phyloP scores from a whole-genome alignment of 53 echinoderm and acorn worm genomes.

The Echinarachnius parma region DNA sequence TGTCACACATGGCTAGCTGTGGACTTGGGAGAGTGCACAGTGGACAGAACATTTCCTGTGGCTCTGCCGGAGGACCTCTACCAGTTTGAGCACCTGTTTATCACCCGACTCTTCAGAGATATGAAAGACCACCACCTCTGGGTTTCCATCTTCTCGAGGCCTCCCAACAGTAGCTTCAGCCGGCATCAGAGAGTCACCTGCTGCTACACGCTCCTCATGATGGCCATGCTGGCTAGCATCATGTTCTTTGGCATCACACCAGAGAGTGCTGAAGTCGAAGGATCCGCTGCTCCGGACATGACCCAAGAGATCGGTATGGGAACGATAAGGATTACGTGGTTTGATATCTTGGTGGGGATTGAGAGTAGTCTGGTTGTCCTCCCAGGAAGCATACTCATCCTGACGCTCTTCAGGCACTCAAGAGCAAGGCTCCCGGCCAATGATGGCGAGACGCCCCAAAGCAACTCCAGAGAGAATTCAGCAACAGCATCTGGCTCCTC shows the following conservation, averaged over 20 bases:
- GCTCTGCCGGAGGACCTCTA: slow-evolving; percentile 67
- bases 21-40: slow-evolving; percentile 51
- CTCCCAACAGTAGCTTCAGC: slow-evolving; percentile 82
- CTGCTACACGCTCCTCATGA: slow-evolving; percentile 75
- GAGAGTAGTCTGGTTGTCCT: slow-evolving; percentile 71
- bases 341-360: slow-evolving; percentile 67
- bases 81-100: slow-evolving; percentile 72
- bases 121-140: slow-evolving; percentile 90
- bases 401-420: slow-evolving; percentile 66
- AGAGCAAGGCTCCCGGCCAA: slow-evolving; percentile 15
- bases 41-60: slow-evolving; percentile 73
- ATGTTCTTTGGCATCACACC: slow-evolving; percentile 79
- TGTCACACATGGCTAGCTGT: slow-evolving; percentile 90
- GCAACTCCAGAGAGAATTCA: too few species aligned
- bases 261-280: slow-evolving; percentile 27
- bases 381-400: slow-evolving; percentile 64
- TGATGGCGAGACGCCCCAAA: background rate
- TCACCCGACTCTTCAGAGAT: slow-evolving; percentile 64
- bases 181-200: slow-evolving; percentile 87
- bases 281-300: slow-evolving; percentile 38
- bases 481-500: too few species aligned
- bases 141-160: slow-evolving; percentile 73
- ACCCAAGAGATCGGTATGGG: slow-evolving; percentile 66
- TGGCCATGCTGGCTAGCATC: slow-evolving; percentile 77
- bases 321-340: slow-evolving; percentile 61